Base-by-base conservation (phyloP, 2,797 vertebrate species). In the Pangasius macronema region DNA sequence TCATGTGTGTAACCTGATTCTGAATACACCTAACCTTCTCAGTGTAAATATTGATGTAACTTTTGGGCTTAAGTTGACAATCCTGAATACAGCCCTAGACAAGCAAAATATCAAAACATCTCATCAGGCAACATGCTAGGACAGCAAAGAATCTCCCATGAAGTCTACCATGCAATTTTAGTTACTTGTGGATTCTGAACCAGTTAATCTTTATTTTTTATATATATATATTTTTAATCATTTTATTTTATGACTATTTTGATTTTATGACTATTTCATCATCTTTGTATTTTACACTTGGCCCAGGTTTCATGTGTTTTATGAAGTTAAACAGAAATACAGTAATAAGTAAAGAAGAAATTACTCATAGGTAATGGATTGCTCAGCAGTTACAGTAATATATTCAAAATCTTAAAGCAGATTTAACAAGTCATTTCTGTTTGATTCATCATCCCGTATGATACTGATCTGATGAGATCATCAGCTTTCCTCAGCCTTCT, bases 401-500 rank as follows among this genome's bases (percentile, higher is more conserved):
- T 49, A 55, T 22, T 36, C 9, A 80, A 79, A 80, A 20, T 57
- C 36, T 30, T 13, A 57, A 36, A 57, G 3, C 4, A 79, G 51
- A 9, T 79, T 79, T 79, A 57, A 53, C 46, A 49, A 86, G 49
- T 39, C 55, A n/a, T 30, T 80, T 65, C 68, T 67, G 59, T 67
- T 73, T 49, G 80, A 76, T n/a, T 80, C 70, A 57, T 88, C 72
- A 75, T 82, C 16, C 46, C 24, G 14, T 83, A 33, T 33, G 49
- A 30, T 67, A 46, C 57, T 20, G 42, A 22, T 63, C 79, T 79
- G 55, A 79, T 80, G 79, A 82, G 86, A 83, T 89, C 81, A 57
- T 84, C 36, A 5, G 68, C 55, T 86, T 79, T 83, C n/a, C 63
- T 80, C 63, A 18, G 5, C 39, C 67, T 33, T 36, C 36, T 53